Percentiles rank a stretch among this genome's conserved stretches.
Evolutionary conservation across 2,888 invertebrate genomes (phyloP).

Genomic region (Oegoconia quadripuncta): DNA sequence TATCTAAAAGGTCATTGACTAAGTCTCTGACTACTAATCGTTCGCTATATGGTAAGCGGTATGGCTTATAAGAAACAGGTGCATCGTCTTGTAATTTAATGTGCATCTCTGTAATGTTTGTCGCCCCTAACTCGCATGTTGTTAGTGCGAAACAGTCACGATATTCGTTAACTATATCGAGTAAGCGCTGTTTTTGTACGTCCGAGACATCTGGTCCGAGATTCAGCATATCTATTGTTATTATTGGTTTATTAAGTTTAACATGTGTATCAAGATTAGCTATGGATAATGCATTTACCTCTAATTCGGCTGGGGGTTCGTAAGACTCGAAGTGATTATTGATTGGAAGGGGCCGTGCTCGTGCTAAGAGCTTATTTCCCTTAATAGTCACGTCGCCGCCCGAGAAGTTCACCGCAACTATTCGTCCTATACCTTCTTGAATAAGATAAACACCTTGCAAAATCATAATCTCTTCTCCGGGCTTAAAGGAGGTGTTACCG

Average conservation of each 20-base stretch:
- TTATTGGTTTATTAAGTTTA: not conserved
- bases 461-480: too few relatives aligned
- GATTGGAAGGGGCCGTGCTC: not conserved
- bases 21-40: slow-evolving; percentile 8
- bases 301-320: not conserved
- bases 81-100: slow-evolving; percentile 10
- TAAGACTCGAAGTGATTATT: not conserved
- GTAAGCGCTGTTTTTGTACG: not conserved
- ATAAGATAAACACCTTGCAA: not conserved
- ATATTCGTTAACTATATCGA: slow-evolving; percentile 9
- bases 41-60: slow-evolving; percentile 12
- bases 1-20: slow-evolving; percentile 7
- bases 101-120: slow-evolving; percentile 12
- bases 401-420: not conserved
- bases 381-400: not conserved
- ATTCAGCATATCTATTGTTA: slow-evolving; percentile 7
- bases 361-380: not conserved
- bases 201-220: not conserved
- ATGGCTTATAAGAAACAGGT: slow-evolving; percentile 14
- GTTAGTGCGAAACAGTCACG: slow-evolving; percentile 17
- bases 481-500: too few relatives aligned
- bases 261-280: not conserved
- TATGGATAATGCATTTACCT: not conserved
- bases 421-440: not conserved
- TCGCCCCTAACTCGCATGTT: slow-evolving; percentile 8